These are phyloP conservation scores for Atractosteus spatula DNA, from an alignment of 2,113 vertebrate species.

Conservation along the genomic window DNA sequence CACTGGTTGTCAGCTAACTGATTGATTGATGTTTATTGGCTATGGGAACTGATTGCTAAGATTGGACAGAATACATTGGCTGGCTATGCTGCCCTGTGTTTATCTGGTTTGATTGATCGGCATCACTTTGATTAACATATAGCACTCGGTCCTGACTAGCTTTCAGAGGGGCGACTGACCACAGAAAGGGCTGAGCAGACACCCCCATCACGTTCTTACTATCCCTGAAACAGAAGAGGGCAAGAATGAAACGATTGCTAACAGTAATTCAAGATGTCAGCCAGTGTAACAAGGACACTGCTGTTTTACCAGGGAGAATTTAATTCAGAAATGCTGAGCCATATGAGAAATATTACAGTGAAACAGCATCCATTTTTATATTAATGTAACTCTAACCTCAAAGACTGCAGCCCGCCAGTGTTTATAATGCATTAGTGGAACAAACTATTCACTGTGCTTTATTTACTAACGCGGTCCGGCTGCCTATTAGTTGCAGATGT, in stretches of 20 bases:
- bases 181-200: conserved; percentile 22
- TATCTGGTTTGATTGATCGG: conserved; percentile 41
- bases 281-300: conserved; percentile 36
- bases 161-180: conserved; percentile 10
- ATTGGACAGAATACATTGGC: conserved; percentile 30
- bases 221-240: conserved; percentile 19
- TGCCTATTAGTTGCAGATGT: conserved; percentile 86
- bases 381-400: conserved; percentile 62
- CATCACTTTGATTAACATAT: conserved; percentile 33
- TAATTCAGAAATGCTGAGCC: conserved; percentile 58
- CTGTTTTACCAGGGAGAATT: conserved; percentile 53
- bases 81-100: conserved; percentile 25
- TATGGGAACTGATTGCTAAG: conserved; percentile 21
- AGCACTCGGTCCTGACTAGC: conserved; percentile 21
- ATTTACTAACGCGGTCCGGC: conserved; percentile 63
- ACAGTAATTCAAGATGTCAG: conserved; percentile 32
- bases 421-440: conserved; percentile 69
- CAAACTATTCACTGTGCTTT: conserved; percentile 66
- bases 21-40: no score
- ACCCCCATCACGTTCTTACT: conserved; percentile 22
- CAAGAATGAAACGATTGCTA: conserved; percentile 14
- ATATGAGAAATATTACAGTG: conserved; percentile 62
- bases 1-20: no score
- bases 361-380: conserved; percentile 50
- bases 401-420: conserved; percentile 52